Conservation (phyloP, 1,140 invertebrate genomes). For the Leptinotarsa texana region DNA sequence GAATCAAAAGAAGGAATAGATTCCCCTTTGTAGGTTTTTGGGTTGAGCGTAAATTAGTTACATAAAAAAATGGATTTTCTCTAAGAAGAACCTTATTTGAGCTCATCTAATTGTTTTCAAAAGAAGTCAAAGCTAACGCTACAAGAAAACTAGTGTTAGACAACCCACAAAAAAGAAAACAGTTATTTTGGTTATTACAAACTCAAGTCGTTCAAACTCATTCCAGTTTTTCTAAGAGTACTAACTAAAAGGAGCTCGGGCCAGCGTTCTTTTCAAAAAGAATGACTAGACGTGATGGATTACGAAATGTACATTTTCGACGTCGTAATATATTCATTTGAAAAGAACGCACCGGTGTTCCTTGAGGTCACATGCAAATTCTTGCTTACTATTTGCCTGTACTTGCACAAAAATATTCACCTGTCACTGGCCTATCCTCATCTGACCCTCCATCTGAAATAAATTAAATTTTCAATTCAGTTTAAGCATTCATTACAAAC, state of each 20-base stretch:
- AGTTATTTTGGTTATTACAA: no score
- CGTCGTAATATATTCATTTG: neutral
- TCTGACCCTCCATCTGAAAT: constrained; percentile 44
- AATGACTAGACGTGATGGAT: neutral
- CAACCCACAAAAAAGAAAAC: no score
- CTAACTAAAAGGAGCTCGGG: neutral
- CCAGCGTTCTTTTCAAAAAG: neutral
- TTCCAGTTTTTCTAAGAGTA: neutral
- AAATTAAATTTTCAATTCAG: constrained; percentile 22
- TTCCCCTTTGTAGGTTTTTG: no score
- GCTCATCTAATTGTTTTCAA: no score
- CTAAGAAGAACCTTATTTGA: no score
- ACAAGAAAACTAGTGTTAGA: no score
- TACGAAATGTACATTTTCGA: neutral
- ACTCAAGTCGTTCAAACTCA: neutral
- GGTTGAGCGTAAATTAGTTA: no score
- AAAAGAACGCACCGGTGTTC: neutral
- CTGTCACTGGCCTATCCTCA: constrained; percentile 40
- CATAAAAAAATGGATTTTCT: no score
- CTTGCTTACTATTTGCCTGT: neutral
- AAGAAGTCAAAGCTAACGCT: no score
- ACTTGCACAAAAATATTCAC: constrained; percentile 28
- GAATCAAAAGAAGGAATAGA: no score
- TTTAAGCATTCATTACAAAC: neutral
- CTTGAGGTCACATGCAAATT: neutral